These are phyloP conservation scores for Pygocentrus nattereri DNA, from an alignment of 2,797 vertebrate genomes.

Conservation along the genomic window DNA sequence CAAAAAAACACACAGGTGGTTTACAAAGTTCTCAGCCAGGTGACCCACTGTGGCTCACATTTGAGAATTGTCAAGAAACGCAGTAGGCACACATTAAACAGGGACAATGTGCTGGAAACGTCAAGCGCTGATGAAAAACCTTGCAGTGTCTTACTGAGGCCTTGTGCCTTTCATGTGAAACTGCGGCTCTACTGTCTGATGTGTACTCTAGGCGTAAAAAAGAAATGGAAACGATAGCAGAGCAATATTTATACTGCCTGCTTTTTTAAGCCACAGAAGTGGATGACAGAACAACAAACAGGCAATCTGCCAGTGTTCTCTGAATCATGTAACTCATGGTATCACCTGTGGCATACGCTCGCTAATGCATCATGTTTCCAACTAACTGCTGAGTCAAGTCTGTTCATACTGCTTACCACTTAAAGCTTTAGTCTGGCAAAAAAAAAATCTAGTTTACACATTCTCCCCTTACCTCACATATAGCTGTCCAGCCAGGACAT, in stretches of 20 bases:
- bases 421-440: neutral
- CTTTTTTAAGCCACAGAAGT: neutral
- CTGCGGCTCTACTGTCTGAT: neutral
- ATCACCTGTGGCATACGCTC: too few relatives aligned
- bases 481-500: neutral
- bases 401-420: neutral
- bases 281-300: neutral
- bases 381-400: neutral
- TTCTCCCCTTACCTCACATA: neutral
- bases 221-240: neutral
- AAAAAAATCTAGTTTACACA: neutral
- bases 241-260: neutral
- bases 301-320: neutral
- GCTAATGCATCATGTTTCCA: neutral
- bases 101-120: constrained; percentile 5
- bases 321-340: neutral
- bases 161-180: neutral
- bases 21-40: constrained; percentile 7
- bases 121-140: neutral
- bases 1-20: neutral
- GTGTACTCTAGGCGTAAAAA: neutral
- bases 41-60: neutral
- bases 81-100: constrained; percentile 19
- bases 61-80: constrained; percentile 18
- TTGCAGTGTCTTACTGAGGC: constrained; percentile 3